Evolutionary conservation across 2,797 vertebrate genomes (phyloP), one percentile per base, ranked within the genome.

Genomic region (Remorina albescens): DNA sequence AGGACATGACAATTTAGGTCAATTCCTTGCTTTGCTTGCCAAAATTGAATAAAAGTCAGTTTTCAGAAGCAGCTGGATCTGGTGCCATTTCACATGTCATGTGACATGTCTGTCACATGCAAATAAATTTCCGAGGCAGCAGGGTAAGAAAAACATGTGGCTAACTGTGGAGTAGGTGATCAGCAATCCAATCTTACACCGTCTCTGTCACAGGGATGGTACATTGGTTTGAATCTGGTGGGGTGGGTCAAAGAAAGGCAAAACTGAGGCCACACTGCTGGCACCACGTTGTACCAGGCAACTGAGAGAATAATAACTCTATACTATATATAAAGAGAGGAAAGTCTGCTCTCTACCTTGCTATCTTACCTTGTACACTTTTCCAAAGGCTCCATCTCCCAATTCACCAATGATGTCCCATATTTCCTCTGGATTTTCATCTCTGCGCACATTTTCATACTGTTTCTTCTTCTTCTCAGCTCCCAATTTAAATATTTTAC

Each of bases 381-480:
- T 99, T 0, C 98, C 98, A 86, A 99, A 99, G 42, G 97, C 98
- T 74, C 98, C 98, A 85, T 99, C 98, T 41, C 98, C 98, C 90
- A 99, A 63, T 79, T 99, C 98, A 0, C 98, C 98, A 1, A 99
- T 94, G 5, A 98, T 97, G n/a, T 97, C 95, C 98, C 98, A 99
- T 58, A 96, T 86, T 75, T 99, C 97, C 91, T 98, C 96, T 0
- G 98, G 98, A 80, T 99, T 96, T 76, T 96, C 85, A 83, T 99
- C 98, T 72, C 98, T 94, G 88, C 98, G 97, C 69, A 99, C 98
- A 61, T 99, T 96, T 13, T 99, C 97, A 44, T 99, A 99, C 61
- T 99, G 97, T 69, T 98, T 99, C 92, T 97, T 98, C 93, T 98
- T 99, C 91, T 96, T 99, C 78, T 99, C 98, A 2, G 94, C 75